Percentiles rank a stretch among this genome's conserved stretches.
phyloP scores from a whole-genome alignment of 2,888 invertebrate genomes.

The Sericinus montela region DNA sequence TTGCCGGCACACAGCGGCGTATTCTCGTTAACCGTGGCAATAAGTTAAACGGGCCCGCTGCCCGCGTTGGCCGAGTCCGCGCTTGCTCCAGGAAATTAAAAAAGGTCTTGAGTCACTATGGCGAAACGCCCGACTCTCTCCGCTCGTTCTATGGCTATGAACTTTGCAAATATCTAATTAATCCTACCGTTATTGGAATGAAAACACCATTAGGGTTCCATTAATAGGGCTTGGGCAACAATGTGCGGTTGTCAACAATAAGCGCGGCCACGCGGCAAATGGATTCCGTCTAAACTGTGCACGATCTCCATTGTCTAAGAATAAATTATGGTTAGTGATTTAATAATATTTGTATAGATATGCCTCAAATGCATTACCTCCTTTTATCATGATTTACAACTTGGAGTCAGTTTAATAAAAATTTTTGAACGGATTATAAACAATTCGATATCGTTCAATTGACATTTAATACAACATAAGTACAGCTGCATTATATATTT shows the following conservation, averaged over 20 bases:
- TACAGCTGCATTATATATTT: too few species aligned
- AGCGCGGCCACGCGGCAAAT: slow-evolving; percentile 17
- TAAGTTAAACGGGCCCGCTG: slow-evolving; percentile 74
- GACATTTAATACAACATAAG: not conserved
- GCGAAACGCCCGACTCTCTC: slow-evolving; percentile 29
- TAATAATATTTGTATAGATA: slow-evolving; percentile 4
- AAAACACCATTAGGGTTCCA: slow-evolving; percentile 25
- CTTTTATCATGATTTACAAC: not conserved
- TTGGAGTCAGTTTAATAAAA: too few species aligned
- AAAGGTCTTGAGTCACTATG: slow-evolving; percentile 58
- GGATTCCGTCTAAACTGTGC: slow-evolving; percentile 13
- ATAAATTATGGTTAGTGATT: slow-evolving; percentile 16
- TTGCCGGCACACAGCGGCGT: slow-evolving; percentile 77
- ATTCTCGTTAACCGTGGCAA: slow-evolving; percentile 79
- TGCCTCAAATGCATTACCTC: not conserved
- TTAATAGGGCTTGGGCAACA: slow-evolving; percentile 18
- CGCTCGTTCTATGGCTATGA: slow-evolving; percentile 21
- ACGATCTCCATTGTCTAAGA: slow-evolving; percentile 11
- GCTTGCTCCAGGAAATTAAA: slow-evolving; percentile 65
- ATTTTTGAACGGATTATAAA: not conserved
- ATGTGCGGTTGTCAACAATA: slow-evolving; percentile 18
- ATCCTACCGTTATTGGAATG: slow-evolving; percentile 25
- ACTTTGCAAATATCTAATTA: slow-evolving; percentile 24
- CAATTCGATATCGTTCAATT: not conserved
- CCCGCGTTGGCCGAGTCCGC: slow-evolving; percentile 37